Evolutionary conservation across 1,140 invertebrate species (phyloP).

Genomic region (Cyclargus thomasi): DNA sequence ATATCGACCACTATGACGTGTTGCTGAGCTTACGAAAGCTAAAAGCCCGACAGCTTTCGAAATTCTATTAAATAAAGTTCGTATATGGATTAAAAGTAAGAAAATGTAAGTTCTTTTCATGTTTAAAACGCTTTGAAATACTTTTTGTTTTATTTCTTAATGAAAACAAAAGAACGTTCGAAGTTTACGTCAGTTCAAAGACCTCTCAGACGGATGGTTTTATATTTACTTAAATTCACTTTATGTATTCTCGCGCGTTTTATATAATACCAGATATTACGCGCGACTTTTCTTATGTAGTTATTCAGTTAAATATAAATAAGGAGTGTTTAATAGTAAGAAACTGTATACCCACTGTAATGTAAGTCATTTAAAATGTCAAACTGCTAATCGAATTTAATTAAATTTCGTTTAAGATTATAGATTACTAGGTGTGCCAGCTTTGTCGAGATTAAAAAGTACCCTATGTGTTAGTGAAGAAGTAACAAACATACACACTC

Average conservation of each 20-base stretch:
- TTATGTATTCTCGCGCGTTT: not conserved
- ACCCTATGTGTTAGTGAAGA: too few species aligned
- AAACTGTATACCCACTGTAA: too few species aligned
- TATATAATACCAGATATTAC: too few species aligned
- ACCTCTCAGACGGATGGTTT: not conserved
- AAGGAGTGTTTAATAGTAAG: too few species aligned
- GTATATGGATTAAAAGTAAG: not conserved
- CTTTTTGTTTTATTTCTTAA: constrained; percentile 4
- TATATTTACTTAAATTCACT: not conserved
- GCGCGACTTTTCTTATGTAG: too few species aligned
- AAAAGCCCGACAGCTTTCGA: not conserved
- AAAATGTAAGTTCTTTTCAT: constrained; percentile 3
- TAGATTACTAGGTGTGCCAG: too few species aligned
- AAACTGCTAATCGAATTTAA: too few species aligned
- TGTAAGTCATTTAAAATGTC: too few species aligned
- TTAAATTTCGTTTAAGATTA: too few species aligned
- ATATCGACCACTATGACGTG: not conserved
- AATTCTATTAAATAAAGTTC: not conserved
- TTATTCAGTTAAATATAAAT: too few species aligned
- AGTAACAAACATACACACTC: too few species aligned
- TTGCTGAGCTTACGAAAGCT: not conserved
- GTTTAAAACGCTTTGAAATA: not conserved
- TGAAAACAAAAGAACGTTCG: not conserved
- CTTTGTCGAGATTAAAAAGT: too few species aligned
- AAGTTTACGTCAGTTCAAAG: not conserved